Base-by-base conservation (phyloP, 2,113 vertebrate species). In the Thymallus thymallus region DNA sequence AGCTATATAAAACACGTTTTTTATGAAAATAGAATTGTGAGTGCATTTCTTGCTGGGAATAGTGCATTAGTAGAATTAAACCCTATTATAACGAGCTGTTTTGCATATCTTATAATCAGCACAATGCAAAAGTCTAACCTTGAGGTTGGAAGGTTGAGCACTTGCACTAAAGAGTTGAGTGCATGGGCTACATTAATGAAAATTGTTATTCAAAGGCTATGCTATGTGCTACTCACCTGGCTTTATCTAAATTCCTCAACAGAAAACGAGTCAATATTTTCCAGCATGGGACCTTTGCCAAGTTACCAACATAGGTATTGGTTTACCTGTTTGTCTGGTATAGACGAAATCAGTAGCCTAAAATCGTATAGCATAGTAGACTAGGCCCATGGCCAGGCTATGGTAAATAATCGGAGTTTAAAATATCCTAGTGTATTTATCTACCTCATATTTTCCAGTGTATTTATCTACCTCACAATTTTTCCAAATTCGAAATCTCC, bases 11-110 rank as follows among this genome's bases (percentile, higher is more conserved):
- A 58, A 60, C n/a, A 62, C 12, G 35, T 0, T 71, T n/a, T 26
- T 58, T n/a, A 24, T 45, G 29, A 35, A 66, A 66, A 66, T 60
- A 60, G n/a, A 60, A 60, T 23, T 16, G 30, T 35, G 64, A 32
- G 12, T 66, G 64, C 64, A 41, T 51, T 51, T 1, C 13, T 51
- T 14, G 48, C 48, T 51, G n/a, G n/a, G n/a, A n/a, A n/a, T 51
- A 32, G 3, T 66, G 29, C 29, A 66, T 66, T 41, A 66, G 30
- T 26, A 35, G 26, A 66, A 66, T 41, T 66, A 66, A 35, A 66
- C 12, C 26, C 14, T 32, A 16, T 32, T 66, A 66, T 66, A 30
- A 26, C 29, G 4, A 29, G 16, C n/a, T n/a, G 56, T 23, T 60
- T 60, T 9, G n/a, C 56, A 60, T 66, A 26, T 64, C 62, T 29